Conservation (phyloP, 2,113 vertebrate genomes). For the Pristiophorus japonicus region DNA sequence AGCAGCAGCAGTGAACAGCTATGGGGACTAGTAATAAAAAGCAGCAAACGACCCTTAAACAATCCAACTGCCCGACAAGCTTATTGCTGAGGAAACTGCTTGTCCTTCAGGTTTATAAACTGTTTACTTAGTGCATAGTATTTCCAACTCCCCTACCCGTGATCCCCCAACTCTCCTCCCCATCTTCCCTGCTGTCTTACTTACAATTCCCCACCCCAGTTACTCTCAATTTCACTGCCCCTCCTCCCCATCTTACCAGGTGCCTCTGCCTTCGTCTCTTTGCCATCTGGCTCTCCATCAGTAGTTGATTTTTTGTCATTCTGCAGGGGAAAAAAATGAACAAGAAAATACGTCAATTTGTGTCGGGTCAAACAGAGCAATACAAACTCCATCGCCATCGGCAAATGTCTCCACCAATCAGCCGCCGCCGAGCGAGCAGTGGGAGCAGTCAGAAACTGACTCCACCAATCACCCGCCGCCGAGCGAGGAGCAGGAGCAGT, state of each 20-base stretch:
- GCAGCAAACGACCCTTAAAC: too few relatives aligned
- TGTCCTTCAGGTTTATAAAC: background rate
- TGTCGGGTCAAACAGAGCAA: too few relatives aligned
- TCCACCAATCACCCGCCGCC: background rate
- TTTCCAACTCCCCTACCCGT: background rate
- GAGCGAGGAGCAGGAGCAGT: background rate
- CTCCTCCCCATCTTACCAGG: background rate
- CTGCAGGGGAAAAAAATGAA: background rate
- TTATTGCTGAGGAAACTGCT: too few relatives aligned
- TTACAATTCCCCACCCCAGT: background rate
- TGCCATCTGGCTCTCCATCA: background rate
- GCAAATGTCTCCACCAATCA: too few relatives aligned
- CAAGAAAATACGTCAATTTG: background rate
- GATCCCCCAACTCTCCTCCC: background rate
- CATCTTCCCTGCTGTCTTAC: background rate
- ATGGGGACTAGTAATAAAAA: too few relatives aligned
- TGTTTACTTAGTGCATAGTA: background rate
- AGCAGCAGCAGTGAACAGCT: too few relatives aligned
- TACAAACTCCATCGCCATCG: background rate
- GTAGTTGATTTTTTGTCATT: conserved; percentile 4
- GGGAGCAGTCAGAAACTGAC: background rate
- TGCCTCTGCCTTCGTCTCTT: background rate
- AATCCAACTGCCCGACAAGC: too few relatives aligned
- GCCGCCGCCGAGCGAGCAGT: background rate
- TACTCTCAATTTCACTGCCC: background rate